Evolutionary conservation across 2,797 vertebrate genomes (phyloP), one percentile per base, ranked within the genome.

Genomic region (Gouania willdenowi): DNA sequence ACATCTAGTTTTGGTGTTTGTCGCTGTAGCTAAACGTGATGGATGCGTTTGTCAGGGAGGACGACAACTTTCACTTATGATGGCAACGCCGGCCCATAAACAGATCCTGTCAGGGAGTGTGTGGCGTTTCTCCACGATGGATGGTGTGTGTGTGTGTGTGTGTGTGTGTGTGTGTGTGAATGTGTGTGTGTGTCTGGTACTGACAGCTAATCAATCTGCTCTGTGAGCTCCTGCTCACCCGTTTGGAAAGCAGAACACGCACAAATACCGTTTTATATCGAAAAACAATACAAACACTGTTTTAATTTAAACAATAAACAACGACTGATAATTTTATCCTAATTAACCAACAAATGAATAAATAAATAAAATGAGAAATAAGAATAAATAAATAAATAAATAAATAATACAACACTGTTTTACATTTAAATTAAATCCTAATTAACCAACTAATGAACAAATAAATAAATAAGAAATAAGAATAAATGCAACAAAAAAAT

Each of bases 121-220:
- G 27, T 46, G 35, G 42, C 27, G 57, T 38, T 61, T 73, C 69
- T 63, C 48, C 63, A 73, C 77, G 72, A 85, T 85, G 66, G 77
- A 86, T 82, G 73, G 73, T 71, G 73, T 63, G 61, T 69, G 67
- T 81, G 77, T 69, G 67, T 27, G 77, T 69, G 67, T 27, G 73
- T 71, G 73, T 63, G 61, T 69, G 67, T 81, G 77, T 69, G 67
- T 27, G 73, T 71, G 73, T 63, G 61, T 69, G 67, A 81, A 77
- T 69, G 67, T 27, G 73, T 71, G 73, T 63, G 61, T 69, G 67
- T 81, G 77, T 69, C 67, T 27, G 54, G 38, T 33, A 61, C 29
- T 78, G 85, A 83, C 83, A 84, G 73, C 70, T 81, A 81, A 86
- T 87, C 81, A 83, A 82, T 86, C 79, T 69, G 66, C 46, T n/a